These are phyloP conservation scores for Phrixothrix hirtus DNA, from an alignment of 2,888 invertebrate species.

Conservation along the genomic window DNA sequence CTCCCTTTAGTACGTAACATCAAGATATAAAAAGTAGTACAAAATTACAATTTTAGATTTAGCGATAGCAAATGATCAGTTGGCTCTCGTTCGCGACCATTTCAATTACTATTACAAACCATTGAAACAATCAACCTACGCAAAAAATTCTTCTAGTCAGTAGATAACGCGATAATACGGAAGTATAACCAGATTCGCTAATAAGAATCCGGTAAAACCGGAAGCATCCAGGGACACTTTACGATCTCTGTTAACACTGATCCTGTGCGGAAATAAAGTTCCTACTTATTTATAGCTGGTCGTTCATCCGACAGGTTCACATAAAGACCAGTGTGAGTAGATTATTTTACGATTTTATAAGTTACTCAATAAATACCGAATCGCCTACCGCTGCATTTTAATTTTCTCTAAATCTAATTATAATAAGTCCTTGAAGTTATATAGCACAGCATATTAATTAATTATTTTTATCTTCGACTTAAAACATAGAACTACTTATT, in stretches of 20 bases:
- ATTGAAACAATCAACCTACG: too few species aligned
- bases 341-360: conserved; percentile 2
- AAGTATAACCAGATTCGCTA: conserved; percentile 3
- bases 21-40: too few species aligned
- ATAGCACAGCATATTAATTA: neutral
- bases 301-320: conserved; percentile 9
- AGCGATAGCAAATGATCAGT: too few species aligned
- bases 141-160: neutral
- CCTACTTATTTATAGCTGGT: conserved; percentile 18
- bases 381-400: conserved; percentile 3
- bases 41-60: too few species aligned
- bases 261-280: conserved; percentile 12
- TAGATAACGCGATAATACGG: conserved; percentile 2
- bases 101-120: too few species aligned
- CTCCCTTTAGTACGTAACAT: too few species aligned
- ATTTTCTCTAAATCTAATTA: too few species aligned
- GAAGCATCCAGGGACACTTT: conserved; percentile 10
- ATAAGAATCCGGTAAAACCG: conserved; percentile 14
- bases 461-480: too few species aligned
- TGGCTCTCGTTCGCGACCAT: too few species aligned
- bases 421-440: conserved; percentile 7
- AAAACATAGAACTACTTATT: too few species aligned
- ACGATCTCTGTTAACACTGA: conserved; percentile 11
- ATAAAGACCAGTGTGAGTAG: conserved; percentile 3
- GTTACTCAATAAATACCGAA: conserved; percentile 2